These are phyloP conservation scores for Anableps anableps DNA, from an alignment of 2,797 vertebrate genomes.

Conservation along the genomic window DNA sequence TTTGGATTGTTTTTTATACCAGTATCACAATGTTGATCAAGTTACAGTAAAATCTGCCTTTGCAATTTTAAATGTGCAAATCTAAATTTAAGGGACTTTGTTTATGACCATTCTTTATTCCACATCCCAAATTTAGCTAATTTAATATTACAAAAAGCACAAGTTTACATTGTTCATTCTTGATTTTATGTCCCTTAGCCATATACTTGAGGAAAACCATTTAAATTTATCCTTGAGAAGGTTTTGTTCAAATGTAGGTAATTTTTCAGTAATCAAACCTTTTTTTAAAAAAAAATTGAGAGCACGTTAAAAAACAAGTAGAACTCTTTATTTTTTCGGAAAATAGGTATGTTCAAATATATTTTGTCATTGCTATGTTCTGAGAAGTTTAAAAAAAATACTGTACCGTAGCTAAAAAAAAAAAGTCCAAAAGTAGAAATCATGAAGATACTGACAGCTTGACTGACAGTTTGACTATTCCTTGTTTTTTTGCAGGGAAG, in stretches of 20 bases:
- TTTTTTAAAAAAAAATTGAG: background rate
- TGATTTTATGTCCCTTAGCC: background rate
- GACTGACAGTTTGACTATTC: background rate
- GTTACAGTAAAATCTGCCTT: background rate
- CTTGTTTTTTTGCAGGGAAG: background rate
- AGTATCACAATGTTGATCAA: background rate
- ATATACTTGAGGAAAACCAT: background rate
- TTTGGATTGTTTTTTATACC: background rate
- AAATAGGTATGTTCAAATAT: background rate
- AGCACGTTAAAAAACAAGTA: background rate
- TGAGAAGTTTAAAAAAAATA: background rate
- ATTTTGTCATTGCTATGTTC: background rate
- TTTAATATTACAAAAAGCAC: slow-evolving; percentile 47
- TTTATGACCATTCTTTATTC: background rate
- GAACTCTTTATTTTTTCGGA: background rate
- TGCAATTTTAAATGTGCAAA: slow-evolving; percentile 42
- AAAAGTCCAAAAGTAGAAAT: background rate
- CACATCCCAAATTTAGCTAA: background rate
- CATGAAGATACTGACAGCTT: background rate
- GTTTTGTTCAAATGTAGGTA: background rate
- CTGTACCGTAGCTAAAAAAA: background rate
- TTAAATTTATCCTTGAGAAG: background rate
- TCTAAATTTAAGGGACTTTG: slow-evolving; percentile 36
- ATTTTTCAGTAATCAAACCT: background rate
- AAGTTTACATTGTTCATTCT: background rate